Percentiles rank a stretch among this genome's conserved stretches.
Conservation (phyloP, 2,113 vertebrate genomes). For the Diadophis punctatus region DNA sequence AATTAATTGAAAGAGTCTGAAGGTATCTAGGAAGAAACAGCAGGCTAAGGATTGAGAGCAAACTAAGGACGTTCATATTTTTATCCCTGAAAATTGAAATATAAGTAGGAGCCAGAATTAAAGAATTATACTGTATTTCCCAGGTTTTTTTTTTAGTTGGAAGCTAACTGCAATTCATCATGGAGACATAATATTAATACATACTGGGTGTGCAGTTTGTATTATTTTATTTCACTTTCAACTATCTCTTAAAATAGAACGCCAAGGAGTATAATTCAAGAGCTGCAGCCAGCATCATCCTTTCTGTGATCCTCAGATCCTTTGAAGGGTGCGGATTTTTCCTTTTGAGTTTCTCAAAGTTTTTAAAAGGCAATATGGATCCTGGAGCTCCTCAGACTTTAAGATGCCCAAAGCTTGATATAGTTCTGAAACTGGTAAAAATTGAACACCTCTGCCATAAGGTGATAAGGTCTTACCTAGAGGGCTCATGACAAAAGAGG, state of each 20-base stretch:
- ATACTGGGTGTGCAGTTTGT: not conserved
- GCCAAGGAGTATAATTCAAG: not conserved
- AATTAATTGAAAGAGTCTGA: not conserved
- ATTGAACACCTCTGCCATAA: not conserved
- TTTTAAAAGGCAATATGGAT: not conserved
- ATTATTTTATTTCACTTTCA: not conserved
- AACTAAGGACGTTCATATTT: not conserved
- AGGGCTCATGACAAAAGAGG: not conserved
- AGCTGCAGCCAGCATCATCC: not conserved
- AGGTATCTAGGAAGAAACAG: not conserved
- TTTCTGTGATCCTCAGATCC: not conserved
- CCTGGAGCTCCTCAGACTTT: not conserved
- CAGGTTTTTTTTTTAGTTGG: not conserved
- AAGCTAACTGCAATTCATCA: not conserved
- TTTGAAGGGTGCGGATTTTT: not conserved
- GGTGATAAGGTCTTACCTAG: not conserved
- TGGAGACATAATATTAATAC: not conserved
- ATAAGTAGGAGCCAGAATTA: not conserved
- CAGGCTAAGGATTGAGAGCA: not conserved
- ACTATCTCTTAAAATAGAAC: not conserved
- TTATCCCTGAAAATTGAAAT: not conserved
- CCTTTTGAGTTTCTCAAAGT: not conserved
- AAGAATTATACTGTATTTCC: not conserved
- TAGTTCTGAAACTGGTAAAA: not conserved
- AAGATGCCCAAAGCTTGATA: not conserved